Evolutionary conservation across 2,113 vertebrate genomes (phyloP).

Genomic region (Nibea coibor): DNA sequence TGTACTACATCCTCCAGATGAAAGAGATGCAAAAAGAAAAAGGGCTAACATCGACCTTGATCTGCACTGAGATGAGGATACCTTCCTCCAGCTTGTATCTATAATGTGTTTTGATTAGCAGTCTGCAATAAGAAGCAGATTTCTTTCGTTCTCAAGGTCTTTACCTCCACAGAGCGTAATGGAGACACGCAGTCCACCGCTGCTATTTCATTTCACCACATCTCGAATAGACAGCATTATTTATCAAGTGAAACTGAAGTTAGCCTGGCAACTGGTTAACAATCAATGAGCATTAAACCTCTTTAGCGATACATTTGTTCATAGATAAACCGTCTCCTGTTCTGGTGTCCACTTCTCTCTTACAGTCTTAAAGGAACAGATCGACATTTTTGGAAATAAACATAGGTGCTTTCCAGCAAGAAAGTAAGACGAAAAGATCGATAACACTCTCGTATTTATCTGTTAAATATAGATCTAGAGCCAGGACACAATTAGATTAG

Average conservation of each 20-base stretch:
- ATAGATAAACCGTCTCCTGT: not conserved
- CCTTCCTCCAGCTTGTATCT: slow-evolving; percentile 28
- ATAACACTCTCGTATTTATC: not conserved
- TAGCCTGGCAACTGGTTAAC: not conserved
- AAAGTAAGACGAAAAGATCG: not conserved
- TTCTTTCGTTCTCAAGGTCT: slow-evolving; percentile 16
- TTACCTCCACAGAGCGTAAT: not conserved
- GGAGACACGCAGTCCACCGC: not conserved
- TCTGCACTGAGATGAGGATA: slow-evolving; percentile 14
- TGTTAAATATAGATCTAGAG: not conserved
- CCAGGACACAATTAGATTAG: not conserved
- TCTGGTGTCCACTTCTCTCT: not conserved
- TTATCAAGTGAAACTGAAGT: slow-evolving; percentile 17
- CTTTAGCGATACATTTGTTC: not conserved
- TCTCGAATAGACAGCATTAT: not conserved
- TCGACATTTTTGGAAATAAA: not conserved
- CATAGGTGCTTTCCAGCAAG: not conserved
- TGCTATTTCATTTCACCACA: slow-evolving; percentile 5
- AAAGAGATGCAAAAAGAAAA: slow-evolving; percentile 37
- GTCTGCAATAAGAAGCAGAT: slow-evolving; percentile 22
- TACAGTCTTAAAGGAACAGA: not conserved
- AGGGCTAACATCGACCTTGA: slow-evolving; percentile 35
- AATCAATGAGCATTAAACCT: not conserved
- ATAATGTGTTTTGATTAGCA: slow-evolving; percentile 38
- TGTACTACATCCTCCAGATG: slow-evolving; percentile 35